Base-by-base conservation (phyloP, 2,797 vertebrate species). In the Peromyscus melanophrys region DNA sequence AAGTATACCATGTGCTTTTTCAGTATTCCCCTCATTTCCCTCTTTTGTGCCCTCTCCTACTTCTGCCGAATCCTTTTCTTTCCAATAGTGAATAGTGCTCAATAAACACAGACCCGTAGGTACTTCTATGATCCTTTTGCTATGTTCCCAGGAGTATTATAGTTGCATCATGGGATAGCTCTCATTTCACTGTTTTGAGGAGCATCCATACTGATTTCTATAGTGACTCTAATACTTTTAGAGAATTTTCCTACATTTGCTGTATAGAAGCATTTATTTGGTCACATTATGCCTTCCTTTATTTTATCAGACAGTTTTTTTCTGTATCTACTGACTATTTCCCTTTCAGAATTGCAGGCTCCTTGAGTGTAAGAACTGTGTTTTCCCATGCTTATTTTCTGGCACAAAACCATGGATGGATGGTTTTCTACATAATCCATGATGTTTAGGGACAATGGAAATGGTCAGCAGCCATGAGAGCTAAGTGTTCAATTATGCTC, bases 301-400 rank as follows among this genome's bases (percentile, higher is more conserved):
- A 2, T 34, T 6, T 88, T 77, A 73, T 78, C 52, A 92, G 31
- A 86, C 6, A 59, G 59, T 6, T 97, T 85, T 11, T 49, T 49
- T 49, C 9, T 27, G 23, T 94, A 31, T 89, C 12, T 59, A 17
- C 2, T 84, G n/a, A 55, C 8, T 83, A 61, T 71, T 49, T 90
- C 4, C 1, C 29, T 81, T 91, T 63, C 21, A 63, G 82, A 96
- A 83, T 52, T 77, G 10, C 10, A 52, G 93, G 16, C 11, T 90
- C 37, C 71, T 71, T 52, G 17, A 95, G 9, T 37, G 19, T 75
- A 71, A 89, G 23, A 34, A 46, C 8, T 4, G 0, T 43, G 4
- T 69, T 93, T 85, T 75, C 5, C 49, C 76, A 83, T 95, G 92
- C 40, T 80, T 92, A 6, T 81, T 90, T 55, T 88, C 43, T 93